Conservation (phyloP, 2,888 invertebrate genomes). For the Falcaria lacertinaria region DNA sequence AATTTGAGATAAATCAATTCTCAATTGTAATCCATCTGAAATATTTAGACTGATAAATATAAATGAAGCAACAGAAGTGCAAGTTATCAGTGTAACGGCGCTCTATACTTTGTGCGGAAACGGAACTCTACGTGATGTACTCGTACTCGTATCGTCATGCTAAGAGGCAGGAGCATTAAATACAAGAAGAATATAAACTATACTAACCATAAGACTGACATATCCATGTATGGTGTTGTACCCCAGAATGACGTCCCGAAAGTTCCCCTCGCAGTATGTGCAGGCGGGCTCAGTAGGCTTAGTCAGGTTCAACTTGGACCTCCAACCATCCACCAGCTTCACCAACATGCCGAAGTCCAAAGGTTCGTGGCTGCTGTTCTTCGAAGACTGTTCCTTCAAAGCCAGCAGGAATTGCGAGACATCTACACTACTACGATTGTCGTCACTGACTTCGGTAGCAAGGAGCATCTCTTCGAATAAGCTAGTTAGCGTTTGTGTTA, state of each 20-base stretch:
- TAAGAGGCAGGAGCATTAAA: no score
- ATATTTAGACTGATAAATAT: no score
- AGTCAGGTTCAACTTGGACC: slow-evolving; percentile 53
- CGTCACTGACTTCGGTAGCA: slow-evolving; percentile 47
- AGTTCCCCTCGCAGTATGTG: slow-evolving; percentile 80
- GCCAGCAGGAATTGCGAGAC: slow-evolving; percentile 55
- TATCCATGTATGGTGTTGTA: slow-evolving; percentile 90
- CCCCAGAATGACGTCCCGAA: slow-evolving; percentile 79
- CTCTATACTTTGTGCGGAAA: no score
- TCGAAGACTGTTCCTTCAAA: slow-evolving; percentile 46
- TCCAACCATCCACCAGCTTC: slow-evolving; percentile 59
- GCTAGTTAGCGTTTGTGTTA: slow-evolving; percentile 60
- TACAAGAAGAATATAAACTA: neutral
- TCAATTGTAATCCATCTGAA: no score
- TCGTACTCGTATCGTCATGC: no score
- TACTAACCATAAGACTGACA: slow-evolving; percentile 87
- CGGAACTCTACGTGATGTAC: no score
- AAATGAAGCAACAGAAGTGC: no score
- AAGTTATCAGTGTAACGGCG: no score
- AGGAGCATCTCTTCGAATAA: slow-evolving; percentile 65
- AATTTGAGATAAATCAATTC: no score
- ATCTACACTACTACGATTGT: slow-evolving; percentile 52
- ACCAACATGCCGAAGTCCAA: slow-evolving; percentile 63
- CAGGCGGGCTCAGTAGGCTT: slow-evolving; percentile 49
- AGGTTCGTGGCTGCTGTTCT: slow-evolving; percentile 49